A percentile compares a stretch with the other conserved stretches of the same genome.
Evolutionary conservation across 2,888 invertebrate species (phyloP).

Genomic region (Andrena fulva): DNA sequence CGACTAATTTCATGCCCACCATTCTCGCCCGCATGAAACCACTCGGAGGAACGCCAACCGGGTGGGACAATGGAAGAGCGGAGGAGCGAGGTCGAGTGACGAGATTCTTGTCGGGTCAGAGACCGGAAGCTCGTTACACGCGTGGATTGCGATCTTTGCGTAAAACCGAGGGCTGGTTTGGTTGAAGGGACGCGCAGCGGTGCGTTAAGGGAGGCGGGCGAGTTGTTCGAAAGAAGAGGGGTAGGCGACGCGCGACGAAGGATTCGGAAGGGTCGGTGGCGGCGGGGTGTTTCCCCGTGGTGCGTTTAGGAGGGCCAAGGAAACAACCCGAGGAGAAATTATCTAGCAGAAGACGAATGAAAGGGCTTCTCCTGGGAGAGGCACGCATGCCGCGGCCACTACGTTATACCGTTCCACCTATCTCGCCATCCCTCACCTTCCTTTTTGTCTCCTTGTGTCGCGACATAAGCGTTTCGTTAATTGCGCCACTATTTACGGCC

Average conservation of each 20-base stretch:
- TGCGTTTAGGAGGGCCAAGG: constrained; percentile 41
- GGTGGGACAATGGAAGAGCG: not conserved
- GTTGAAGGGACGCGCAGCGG: constrained; percentile 70
- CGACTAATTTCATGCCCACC: no score
- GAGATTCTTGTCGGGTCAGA: constrained; percentile 19
- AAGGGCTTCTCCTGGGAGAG: constrained; percentile 18
- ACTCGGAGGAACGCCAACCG: no score
- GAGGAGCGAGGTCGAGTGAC: not conserved
- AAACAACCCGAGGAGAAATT: not conserved
- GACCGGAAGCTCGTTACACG: constrained; percentile 75
- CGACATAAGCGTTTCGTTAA: constrained; percentile 64
- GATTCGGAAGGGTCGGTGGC: not conserved
- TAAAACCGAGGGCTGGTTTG: constrained; percentile 55
- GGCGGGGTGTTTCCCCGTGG: constrained; percentile 33
- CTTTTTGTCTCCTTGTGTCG: constrained; percentile 33
- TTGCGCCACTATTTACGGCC: constrained; percentile 61
- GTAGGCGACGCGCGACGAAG: constrained; percentile 6
- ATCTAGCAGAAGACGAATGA: constrained; percentile 20
- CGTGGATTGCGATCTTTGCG: constrained; percentile 74
- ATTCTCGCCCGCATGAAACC: no score
- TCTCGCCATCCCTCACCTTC: not conserved
- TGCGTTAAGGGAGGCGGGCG: constrained; percentile 63
- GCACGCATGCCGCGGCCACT: constrained; percentile 17
- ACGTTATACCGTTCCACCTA: not conserved
- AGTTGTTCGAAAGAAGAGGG: constrained; percentile 13